phyloP scores from a whole-genome alignment of 2,113 vertebrate species.

The Opisthocomus hoazin region DNA sequence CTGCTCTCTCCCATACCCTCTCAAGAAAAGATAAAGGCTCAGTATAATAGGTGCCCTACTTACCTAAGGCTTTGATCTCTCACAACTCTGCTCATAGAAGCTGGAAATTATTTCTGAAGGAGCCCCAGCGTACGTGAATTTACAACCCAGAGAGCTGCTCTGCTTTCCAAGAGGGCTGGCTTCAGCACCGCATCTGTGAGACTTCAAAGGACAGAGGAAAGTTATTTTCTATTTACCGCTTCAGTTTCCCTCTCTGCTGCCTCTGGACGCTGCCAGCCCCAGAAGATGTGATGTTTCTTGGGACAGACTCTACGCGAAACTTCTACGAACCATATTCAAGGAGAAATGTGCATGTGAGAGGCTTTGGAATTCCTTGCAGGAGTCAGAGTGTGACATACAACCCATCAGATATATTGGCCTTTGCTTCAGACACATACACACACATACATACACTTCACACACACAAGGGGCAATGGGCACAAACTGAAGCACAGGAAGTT shows the following conservation, averaged over 20 bases:
- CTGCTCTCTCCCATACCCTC: neutral
- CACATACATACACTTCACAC: neutral
- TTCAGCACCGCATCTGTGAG: neutral
- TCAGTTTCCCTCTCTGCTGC: neutral
- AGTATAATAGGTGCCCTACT: neutral
- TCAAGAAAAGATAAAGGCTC: neutral
- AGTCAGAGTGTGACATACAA: neutral
- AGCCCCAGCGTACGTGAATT: neutral
- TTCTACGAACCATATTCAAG: neutral
- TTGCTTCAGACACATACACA: neutral
- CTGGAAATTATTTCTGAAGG: neutral
- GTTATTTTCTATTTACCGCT: neutral
- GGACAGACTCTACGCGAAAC: neutral
- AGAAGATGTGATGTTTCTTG: neutral
- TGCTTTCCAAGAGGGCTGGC: neutral
- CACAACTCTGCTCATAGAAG: neutral
- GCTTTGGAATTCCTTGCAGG: neutral
- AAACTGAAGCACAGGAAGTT: too few relatives aligned
- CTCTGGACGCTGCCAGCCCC: neutral
- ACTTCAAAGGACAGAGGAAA: constrained; percentile 32
- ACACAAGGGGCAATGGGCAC: too few relatives aligned
- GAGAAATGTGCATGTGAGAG: accelerated
- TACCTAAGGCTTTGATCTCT: constrained; percentile 52
- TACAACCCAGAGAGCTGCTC: neutral
- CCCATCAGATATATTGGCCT: neutral